These are phyloP conservation scores for Phalacrocorax brasilianus DNA, from an alignment of 2,113 vertebrate species.

Conservation along the genomic window DNA sequence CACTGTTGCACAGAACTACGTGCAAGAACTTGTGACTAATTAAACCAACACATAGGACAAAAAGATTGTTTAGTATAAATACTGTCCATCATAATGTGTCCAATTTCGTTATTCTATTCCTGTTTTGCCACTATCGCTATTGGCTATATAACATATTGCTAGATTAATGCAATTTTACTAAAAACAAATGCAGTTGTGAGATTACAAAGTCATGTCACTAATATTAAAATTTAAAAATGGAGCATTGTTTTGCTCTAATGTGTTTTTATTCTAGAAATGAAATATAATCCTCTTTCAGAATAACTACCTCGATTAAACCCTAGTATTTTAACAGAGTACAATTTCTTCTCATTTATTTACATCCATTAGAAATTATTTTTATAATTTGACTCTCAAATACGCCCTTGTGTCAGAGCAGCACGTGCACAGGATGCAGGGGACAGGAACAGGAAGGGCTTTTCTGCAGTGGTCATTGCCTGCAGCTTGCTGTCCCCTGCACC, in stretches of 20 bases:
- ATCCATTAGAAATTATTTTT: background rate
- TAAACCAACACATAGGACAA: background rate
- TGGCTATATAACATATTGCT: background rate
- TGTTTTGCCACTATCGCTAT: background rate
- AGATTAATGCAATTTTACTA: background rate
- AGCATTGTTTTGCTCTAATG: background rate
- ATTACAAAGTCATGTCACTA: background rate
- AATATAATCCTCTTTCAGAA: background rate
- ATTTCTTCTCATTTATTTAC: background rate
- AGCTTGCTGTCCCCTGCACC: background rate
- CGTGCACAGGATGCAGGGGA: accelerated
- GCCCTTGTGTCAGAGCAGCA: background rate
- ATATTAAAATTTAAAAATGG: background rate
- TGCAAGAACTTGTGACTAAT: background rate
- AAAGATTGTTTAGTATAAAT: background rate
- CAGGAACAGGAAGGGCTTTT: background rate
- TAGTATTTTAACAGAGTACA: background rate
- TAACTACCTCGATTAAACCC: background rate
- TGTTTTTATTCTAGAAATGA: background rate
- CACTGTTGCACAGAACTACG: background rate
- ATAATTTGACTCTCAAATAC: background rate
- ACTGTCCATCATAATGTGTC: background rate
- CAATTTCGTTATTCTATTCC: background rate
- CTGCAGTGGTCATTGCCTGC: accelerated
- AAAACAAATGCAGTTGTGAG: background rate